These are phyloP conservation scores for Uropetala carovei DNA, from an alignment of 2,888 invertebrate species.

Conservation along the genomic window DNA sequence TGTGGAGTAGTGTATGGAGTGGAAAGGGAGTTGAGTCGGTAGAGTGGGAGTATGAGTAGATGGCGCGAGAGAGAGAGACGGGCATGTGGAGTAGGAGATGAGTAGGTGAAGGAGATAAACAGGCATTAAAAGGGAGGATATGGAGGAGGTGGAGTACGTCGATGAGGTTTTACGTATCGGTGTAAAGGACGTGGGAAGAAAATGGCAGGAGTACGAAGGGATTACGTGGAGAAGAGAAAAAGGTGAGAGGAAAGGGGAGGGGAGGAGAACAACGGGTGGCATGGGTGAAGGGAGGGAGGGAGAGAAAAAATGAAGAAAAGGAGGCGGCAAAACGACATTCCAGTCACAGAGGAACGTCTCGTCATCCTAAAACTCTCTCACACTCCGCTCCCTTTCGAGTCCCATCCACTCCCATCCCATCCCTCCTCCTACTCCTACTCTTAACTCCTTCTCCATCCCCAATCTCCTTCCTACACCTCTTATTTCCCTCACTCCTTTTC, in stretches of 20 bases:
- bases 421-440: constrained; percentile 1
- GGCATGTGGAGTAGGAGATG: not conserved
- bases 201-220: too few species aligned
- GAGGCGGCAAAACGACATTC: constrained; percentile 12
- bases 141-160: too few species aligned
- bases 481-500: not conserved
- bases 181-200: too few species aligned
- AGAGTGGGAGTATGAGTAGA: too few species aligned
- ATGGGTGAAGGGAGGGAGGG: not conserved
- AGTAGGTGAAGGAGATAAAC: not conserved
- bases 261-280: too few species aligned
- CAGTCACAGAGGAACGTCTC: constrained; percentile 15
- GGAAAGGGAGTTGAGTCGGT: not conserved
- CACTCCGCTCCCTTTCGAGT: not conserved
- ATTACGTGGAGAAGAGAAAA: too few species aligned
- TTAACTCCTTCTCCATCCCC: not conserved
- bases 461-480: not conserved
- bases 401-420: not conserved
- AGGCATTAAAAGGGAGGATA: too few species aligned
- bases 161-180: too few species aligned
- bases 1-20: not conserved
- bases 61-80: not conserved
- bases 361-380: constrained; percentile 15
- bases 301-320: not conserved
- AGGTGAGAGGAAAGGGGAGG: too few species aligned